Evolutionary conservation across 2,888 invertebrate genomes (phyloP).

Genomic region (Drosophila dives): DNA sequence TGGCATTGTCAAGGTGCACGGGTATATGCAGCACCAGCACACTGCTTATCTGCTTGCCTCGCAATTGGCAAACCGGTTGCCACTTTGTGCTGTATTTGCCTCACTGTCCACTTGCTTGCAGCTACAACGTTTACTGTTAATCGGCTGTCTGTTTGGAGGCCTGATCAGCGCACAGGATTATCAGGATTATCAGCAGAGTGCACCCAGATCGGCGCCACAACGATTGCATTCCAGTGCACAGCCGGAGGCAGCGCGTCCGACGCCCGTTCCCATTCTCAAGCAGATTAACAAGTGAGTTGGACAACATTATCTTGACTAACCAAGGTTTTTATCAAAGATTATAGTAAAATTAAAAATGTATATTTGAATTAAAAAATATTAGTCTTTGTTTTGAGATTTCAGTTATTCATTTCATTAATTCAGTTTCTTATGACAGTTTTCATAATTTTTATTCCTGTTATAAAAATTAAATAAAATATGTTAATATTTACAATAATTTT

Average conservation of each 20-base stretch:
- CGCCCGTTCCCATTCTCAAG: constrained; percentile 92
- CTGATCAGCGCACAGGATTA: constrained; percentile 82
- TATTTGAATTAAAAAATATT: background rate
- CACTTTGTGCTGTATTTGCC: constrained; percentile 24
- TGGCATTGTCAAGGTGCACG: constrained; percentile 73
- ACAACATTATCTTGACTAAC: background rate
- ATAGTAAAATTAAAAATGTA: background rate
- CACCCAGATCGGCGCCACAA: constrained; percentile 80
- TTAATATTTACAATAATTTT: background rate
- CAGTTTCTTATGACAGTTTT: background rate
- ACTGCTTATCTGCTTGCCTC: constrained; percentile 16
- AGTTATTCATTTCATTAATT: too few relatives aligned
- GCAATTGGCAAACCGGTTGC: constrained; percentile 69
- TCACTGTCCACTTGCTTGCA: constrained; percentile 48
- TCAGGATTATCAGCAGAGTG: constrained; percentile 83
- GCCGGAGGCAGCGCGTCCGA: constrained; percentile 81
- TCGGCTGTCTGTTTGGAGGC: constrained; percentile 68
- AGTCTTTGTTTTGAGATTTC: background rate
- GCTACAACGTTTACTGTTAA: constrained; percentile 74
- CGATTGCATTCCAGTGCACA: constrained; percentile 78
- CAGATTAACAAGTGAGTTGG: constrained; percentile 91
- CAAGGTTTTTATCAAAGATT: background rate
- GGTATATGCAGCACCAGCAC: constrained; percentile 4
- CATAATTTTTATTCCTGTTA: background rate
- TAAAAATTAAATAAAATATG: background rate